Evolutionary conservation across 1,140 invertebrate species (phyloP).

Genomic region (Streblospio benedicti): DNA sequence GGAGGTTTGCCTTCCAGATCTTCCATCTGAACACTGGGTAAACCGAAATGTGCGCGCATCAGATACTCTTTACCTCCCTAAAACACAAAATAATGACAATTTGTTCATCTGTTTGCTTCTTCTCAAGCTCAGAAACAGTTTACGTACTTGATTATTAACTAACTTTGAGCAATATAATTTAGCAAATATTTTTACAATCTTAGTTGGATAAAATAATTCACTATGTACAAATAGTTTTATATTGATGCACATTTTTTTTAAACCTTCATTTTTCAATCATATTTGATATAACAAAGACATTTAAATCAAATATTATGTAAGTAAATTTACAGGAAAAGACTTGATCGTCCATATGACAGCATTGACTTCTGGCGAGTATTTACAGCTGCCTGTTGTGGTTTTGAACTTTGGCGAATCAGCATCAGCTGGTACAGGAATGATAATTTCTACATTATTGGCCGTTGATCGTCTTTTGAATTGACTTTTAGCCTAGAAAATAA

Average conservation of each 20-base stretch:
- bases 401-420: slow-evolving; percentile 99
- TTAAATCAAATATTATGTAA: too few species aligned
- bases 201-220: too few species aligned
- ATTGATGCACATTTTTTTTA: too few species aligned
- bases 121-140: background rate
- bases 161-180: background rate
- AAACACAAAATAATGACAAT: slow-evolving; percentile 6
- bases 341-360: slow-evolving; percentile 99
- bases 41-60: slow-evolving; percentile 97
- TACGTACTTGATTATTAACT: background rate
- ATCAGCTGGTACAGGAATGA: slow-evolving; percentile 96
- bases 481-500: slow-evolving; percentile 67
- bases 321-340: slow-evolving; percentile 81
- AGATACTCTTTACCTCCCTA: slow-evolving; percentile 94
- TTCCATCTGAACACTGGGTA: slow-evolving; percentile 92
- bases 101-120: background rate
- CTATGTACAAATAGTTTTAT: too few species aligned
- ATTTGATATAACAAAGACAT: too few species aligned
- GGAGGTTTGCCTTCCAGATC: slow-evolving; percentile 92
- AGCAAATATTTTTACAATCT: too few species aligned
- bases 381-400: slow-evolving; percentile 93
- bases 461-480: slow-evolving; percentile 97
- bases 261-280: too few species aligned
- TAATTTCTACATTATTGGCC: slow-evolving; percentile 98
- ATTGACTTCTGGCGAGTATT: slow-evolving; percentile 95